A percentile compares a stretch with the other conserved stretches of the same genome.
Conservation (phyloP, 2,797 vertebrate species). For the Lophotriccus pileatus region DNA sequence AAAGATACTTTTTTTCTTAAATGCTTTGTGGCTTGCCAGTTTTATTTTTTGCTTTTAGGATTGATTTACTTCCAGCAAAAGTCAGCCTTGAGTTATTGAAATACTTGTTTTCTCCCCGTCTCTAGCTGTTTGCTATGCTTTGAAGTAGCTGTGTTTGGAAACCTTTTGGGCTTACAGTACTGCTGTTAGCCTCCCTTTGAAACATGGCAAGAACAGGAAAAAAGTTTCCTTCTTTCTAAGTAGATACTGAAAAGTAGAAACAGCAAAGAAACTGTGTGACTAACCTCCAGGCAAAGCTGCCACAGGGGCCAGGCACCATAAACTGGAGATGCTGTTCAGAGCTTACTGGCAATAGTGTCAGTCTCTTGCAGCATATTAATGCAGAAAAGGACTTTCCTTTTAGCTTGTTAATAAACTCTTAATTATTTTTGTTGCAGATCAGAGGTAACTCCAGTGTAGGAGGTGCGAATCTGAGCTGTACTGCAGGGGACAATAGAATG, state of each 20-base stretch:
- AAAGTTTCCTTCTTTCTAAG: not conserved
- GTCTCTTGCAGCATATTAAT: not conserved
- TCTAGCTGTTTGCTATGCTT: not conserved
- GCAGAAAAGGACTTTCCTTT: not conserved
- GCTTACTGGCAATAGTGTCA: not conserved
- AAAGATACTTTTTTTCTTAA: not conserved
- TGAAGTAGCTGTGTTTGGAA: not conserved
- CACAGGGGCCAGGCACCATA: not conserved
- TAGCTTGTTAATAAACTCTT: not conserved
- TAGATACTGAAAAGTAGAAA: not conserved
- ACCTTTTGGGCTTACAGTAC: not conserved
- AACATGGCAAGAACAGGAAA: not conserved
- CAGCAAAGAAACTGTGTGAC: not conserved
- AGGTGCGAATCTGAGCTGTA: not conserved
- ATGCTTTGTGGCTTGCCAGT: not conserved
- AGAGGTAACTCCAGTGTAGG: not conserved
- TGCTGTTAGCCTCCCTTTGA: not conserved
- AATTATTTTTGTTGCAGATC: not conserved
- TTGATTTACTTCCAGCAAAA: not conserved
- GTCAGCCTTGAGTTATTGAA: not conserved
- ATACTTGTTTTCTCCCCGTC: not conserved
- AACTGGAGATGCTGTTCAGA: not conserved
- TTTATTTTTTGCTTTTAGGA: not conserved
- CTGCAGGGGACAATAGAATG: not conserved
- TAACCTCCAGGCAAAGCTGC: not conserved